Evolutionary conservation across 2,797 vertebrate genomes (phyloP), one percentile per base, ranked within the genome.

Genomic region (Sarcoramphus papa): DNA sequence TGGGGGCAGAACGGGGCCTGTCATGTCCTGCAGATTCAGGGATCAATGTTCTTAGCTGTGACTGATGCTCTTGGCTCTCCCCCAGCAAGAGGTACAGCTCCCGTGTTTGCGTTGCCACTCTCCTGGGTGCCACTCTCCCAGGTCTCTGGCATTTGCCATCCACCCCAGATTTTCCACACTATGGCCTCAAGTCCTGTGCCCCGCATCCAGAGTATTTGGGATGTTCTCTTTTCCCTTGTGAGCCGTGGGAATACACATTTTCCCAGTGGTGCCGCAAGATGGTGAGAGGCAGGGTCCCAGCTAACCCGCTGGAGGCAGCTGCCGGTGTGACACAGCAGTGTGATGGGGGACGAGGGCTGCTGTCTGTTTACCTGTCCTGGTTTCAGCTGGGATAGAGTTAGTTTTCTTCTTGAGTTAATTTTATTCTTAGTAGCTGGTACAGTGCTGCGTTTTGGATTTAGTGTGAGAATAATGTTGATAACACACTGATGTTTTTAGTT

Each of bases 101-200:
- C 37, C 1, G 1, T 1, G 4, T 14, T 53, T 47, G n/a, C 40
- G 27, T 17, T 60, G 43, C 25, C 14, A 1, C 56, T 21, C 31
- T 69, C 27, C 89, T 9, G 19, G 48, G n/a, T n/a, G n/a, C n/a
- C n/a, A n/a, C n/a, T n/a, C n/a, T n/a, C n/a, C 48, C 48, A 45
- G 20, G 12, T 57, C 56, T 43, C 40, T n/a, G 13, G 27, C 3
- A 0, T 35, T 70, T 76, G 50, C 28, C 51, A 22, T 30, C 76
- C 41, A 19, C 54, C 25, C 48, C 17, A 7, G 5, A 23, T 51
- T 45, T 31, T 43, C 60, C 40, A 20, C 17, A 6, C 12, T 22
- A 5, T 11, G 41, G 35, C 28, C 90, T 64, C 63, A 37, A 48
- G 31, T 35, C 59, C n/a, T 11, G 18, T 41, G 30, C 30, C 37